phyloP scores from a whole-genome alignment of 2,888 invertebrate species.

The Chrysolina oricalcia region DNA sequence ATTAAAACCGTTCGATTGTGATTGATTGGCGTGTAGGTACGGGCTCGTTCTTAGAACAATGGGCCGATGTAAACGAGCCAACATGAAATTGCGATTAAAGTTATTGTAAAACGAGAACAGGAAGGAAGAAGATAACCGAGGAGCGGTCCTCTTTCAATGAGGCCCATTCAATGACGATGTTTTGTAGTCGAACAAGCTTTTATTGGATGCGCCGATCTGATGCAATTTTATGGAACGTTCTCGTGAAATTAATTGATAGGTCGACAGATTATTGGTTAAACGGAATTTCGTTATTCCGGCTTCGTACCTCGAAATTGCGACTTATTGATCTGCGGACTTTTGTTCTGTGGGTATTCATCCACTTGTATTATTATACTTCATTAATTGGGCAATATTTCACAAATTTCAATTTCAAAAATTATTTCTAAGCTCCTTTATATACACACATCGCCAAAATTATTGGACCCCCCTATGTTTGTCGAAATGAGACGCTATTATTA shows the following conservation, averaged over 20 bases:
- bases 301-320: no score
- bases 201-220: not conserved
- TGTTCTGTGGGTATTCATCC: no score
- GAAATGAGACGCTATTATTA: no score
- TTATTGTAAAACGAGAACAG: constrained; percentile 46
- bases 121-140: constrained; percentile 40
- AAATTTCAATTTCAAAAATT: no score
- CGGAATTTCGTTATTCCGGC: no score
- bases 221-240: not conserved
- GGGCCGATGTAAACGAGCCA: constrained; percentile 23
- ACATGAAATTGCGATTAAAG: constrained; percentile 33
- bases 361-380: no score
- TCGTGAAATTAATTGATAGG: not conserved
- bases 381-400: no score
- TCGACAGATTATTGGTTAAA: no score
- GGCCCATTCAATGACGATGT: not conserved
- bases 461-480: no score
- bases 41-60: constrained; percentile 38
- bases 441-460: no score
- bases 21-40: constrained; percentile 15
- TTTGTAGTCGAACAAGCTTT: not conserved
- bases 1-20: constrained; percentile 26
- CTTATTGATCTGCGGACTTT: no score
- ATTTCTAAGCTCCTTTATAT: no score
- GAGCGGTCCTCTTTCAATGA: constrained; percentile 11